phyloP scores from a whole-genome alignment of 2,113 vertebrate genomes.

The Ochotona curzoniae region DNA sequence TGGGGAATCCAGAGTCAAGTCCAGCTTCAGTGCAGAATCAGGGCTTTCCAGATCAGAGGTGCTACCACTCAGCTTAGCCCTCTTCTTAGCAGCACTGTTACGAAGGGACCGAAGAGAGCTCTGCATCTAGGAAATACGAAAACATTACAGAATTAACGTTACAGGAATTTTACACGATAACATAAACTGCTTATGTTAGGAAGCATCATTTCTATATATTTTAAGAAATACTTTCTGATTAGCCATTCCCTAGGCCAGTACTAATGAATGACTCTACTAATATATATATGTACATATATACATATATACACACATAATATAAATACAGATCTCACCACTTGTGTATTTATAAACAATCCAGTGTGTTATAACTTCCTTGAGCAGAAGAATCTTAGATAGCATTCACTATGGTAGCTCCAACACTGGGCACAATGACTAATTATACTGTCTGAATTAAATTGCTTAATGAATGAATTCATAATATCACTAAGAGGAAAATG shows the following conservation, averaged over 20 bases:
- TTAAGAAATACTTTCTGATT: conserved; percentile 16
- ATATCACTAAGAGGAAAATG: not conserved
- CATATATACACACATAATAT: not conserved
- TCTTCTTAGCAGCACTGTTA: conserved; percentile 95
- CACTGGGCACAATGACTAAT: conserved; percentile 1
- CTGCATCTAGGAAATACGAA: conserved; percentile 89
- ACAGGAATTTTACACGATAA: not conserved
- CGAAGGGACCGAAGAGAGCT: conserved; percentile 92
- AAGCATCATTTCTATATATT: conserved; percentile 41
- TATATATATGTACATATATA: not conserved
- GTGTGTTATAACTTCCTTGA: not conserved
- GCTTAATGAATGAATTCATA: not conserved
- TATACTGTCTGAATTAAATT: not conserved
- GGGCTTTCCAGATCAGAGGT: conserved; percentile 91
- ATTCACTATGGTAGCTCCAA: not conserved
- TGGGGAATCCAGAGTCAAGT: conserved; percentile 85
- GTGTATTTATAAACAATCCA: conserved; percentile 38
- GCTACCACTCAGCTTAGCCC: conserved; percentile 90
- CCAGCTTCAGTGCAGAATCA: conserved; percentile 87
- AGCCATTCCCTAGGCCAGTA: not conserved
- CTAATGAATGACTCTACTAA: conserved; percentile 15
- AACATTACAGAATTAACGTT: conserved; percentile 17
- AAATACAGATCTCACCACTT: not conserved
- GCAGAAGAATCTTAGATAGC: conserved; percentile 4
- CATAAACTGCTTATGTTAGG: not conserved